These are phyloP conservation scores for Bombus fervidus DNA, from an alignment of 1,140 invertebrate genomes.

Conservation along the genomic window DNA sequence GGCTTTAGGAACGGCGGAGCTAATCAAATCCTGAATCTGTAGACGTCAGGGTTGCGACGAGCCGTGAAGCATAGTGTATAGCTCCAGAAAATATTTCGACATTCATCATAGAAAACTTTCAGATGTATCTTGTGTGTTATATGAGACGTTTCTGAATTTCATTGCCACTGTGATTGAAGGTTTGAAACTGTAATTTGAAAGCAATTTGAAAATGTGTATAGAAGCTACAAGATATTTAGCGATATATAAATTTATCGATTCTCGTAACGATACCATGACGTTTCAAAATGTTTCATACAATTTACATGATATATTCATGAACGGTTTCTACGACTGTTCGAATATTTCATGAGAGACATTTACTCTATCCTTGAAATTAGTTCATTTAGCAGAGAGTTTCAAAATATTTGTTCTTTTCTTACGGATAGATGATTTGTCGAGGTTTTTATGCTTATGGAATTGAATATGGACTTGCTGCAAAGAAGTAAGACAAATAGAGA, in stretches of 20 bases:
- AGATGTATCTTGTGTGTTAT: too few species aligned
- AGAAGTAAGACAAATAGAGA: neutral
- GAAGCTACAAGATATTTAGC: too few species aligned
- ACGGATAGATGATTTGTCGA: neutral
- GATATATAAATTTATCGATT: too few species aligned
- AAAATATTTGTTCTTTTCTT: neutral
- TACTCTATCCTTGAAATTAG: neutral
- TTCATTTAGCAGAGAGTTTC: neutral
- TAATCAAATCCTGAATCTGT: neutral
- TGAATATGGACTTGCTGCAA: neutral
- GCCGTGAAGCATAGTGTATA: neutral
- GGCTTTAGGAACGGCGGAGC: neutral
- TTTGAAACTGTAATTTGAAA: too few species aligned
- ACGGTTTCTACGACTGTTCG: neutral
- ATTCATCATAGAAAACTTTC: too few species aligned
- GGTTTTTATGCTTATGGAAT: neutral
- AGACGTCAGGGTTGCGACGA: neutral
- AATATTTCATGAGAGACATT: neutral
- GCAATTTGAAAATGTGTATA: too few species aligned
- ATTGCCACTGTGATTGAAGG: too few species aligned
- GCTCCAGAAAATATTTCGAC: too few species aligned
- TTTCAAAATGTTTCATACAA: too few species aligned
- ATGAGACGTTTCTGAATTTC: too few species aligned
- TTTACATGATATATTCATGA: too few species aligned
- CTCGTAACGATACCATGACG: too few species aligned